phyloP scores from a whole-genome alignment of 2,113 vertebrate species.

The Peromyscus californicus region DNA sequence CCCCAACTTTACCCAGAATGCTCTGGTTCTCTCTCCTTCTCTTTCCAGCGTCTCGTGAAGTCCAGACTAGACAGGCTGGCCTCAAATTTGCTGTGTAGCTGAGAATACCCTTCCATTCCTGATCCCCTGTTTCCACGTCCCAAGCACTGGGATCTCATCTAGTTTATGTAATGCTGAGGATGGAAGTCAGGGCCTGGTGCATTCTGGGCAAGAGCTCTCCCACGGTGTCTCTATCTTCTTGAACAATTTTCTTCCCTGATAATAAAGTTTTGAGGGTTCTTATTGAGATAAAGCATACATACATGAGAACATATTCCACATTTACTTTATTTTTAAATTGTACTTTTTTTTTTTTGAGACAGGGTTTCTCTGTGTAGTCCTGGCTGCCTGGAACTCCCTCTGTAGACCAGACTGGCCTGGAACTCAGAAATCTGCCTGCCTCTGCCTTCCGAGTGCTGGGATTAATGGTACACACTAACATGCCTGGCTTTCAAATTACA shows the following conservation, averaged over 20 bases:
- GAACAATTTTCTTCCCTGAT: not conserved
- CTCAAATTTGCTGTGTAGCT: not conserved
- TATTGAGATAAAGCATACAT: not conserved
- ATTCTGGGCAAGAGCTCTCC: not conserved
- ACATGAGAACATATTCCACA: not conserved
- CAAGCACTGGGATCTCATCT: no score
- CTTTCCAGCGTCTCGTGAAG: not conserved
- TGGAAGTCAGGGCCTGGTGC: not conserved
- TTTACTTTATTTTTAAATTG: not conserved
- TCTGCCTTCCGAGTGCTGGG: not conserved
- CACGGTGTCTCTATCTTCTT: not conserved
- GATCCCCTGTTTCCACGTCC: not conserved
- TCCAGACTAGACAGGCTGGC: not conserved
- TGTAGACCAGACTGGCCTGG: not conserved
- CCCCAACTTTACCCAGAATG: no score
- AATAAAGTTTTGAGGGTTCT: not conserved
- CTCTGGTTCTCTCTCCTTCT: not conserved
- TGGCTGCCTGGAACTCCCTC: not conserved
- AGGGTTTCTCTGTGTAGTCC: not conserved
- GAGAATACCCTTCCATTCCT: not conserved
- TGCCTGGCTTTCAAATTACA: not conserved
- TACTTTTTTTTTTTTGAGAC: not conserved
- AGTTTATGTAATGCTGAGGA: not conserved
- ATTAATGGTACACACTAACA: not conserved
- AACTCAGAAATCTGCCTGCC: not conserved